Percentiles rank a stretch among this genome's conserved stretches.
phyloP scores from a whole-genome alignment of 2,797 vertebrate species.

The Tolypeutes matacus region DNA sequence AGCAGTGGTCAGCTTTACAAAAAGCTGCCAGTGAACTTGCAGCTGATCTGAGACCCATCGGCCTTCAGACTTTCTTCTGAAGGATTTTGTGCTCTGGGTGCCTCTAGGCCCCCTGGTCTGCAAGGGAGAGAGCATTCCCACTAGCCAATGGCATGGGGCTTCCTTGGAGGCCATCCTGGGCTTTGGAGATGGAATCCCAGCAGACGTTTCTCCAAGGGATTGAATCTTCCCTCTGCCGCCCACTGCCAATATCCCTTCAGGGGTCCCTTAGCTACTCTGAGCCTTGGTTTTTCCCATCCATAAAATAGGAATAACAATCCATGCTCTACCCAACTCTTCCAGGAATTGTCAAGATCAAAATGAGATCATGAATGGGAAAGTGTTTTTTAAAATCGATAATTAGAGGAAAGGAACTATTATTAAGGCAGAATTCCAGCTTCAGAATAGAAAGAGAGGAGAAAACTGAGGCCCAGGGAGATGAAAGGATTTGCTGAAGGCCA shows the following conservation, averaged over 20 bases:
- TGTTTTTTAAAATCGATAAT: conserved; percentile 44
- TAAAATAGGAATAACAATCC: not conserved
- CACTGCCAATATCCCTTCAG: not conserved
- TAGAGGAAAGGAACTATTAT: conserved; percentile 1
- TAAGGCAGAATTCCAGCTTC: conserved; percentile 22
- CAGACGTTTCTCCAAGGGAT: not conserved
- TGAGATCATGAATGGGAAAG: not conserved
- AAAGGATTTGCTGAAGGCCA: conserved; percentile 4
- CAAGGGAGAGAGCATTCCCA: not conserved
- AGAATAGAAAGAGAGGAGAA: conserved; percentile 5
- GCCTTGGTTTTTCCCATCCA: not conserved
- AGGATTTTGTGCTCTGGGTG: not conserved
- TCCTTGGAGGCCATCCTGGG: not conserved
- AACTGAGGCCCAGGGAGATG: not conserved
- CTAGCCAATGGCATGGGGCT: not conserved
- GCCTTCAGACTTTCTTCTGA: not conserved
- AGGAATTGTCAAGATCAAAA: conserved; percentile 14
- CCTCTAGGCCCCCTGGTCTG: not conserved
- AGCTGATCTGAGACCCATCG: not conserved
- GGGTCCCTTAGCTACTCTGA: not conserved
- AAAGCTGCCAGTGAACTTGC: not conserved
- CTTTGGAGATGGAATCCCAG: not conserved
- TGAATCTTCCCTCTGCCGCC: not conserved
- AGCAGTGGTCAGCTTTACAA: not conserved
- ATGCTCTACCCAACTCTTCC: not conserved